Evolutionary conservation across 1,140 invertebrate genomes (phyloP).

Genomic region (Drosophila mayri): DNA sequence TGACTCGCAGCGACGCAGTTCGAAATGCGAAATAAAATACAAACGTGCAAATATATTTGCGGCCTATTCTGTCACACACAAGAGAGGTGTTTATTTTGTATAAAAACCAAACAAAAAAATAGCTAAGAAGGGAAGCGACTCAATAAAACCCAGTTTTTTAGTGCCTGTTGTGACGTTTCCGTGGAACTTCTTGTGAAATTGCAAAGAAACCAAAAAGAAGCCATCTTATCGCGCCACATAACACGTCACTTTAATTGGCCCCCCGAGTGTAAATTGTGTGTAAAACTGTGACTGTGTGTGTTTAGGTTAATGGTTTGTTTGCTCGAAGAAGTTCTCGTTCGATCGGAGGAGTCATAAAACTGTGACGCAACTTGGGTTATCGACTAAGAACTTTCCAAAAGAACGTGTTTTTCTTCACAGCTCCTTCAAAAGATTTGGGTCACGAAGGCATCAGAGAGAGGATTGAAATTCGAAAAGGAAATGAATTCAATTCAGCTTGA

Average conservation of each 20-base stretch:
- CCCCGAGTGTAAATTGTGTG: conserved; percentile 26
- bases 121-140: not conserved
- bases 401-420: conserved; percentile 10
- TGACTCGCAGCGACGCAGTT: conserved; percentile 28
- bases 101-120: not conserved
- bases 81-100: conserved; percentile 55
- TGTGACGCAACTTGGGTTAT: conserved; percentile 31
- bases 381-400: conserved; percentile 16
- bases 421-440: conserved; percentile 2
- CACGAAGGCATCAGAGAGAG: not conserved
- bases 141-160: conserved; percentile 27
- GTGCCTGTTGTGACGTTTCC: conserved; percentile 6
- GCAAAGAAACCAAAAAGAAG: conserved; percentile 5
- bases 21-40: conserved; percentile 63
- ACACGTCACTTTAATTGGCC: conserved; percentile 26
- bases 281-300: conserved; percentile 3
- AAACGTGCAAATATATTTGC: conserved; percentile 74
- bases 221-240: conserved; percentile 32
- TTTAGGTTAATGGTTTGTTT: conserved; percentile 36
- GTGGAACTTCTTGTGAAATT: conserved; percentile 54
- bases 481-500: not conserved
- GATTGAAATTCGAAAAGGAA: too few relatives aligned
- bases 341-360: conserved; percentile 32
- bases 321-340: conserved; percentile 21
- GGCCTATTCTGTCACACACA: conserved; percentile 56